These are phyloP conservation scores for Neodiprion pinetum DNA, from an alignment of 1,140 invertebrate genomes.

Conservation along the genomic window DNA sequence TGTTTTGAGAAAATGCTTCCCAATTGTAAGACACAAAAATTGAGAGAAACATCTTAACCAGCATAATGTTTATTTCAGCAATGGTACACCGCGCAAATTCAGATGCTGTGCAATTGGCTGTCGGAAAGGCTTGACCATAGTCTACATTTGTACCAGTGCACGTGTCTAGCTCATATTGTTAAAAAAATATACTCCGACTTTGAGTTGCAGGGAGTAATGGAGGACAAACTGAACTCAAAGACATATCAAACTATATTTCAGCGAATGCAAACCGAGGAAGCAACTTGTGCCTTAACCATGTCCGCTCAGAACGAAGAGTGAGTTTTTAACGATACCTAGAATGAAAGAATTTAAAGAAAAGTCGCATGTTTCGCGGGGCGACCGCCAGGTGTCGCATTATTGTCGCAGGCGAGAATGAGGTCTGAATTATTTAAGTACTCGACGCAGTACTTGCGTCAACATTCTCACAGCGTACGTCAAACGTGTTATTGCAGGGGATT, in stretches of 20 bases:
- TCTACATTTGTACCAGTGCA: constrained; percentile 96
- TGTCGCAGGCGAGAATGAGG: not conserved
- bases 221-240: constrained; percentile 97
- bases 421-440: not conserved
- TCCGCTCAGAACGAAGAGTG: constrained; percentile 74
- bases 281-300: constrained; percentile 88
- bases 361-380: not conserved
- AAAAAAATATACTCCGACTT: constrained; percentile 99
- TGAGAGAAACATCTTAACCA: not conserved
- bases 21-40: not conserved
- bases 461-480: not conserved
- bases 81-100: constrained; percentile 96
- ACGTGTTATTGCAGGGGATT: constrained; percentile 43
- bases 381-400: not conserved
- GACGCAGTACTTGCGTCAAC: too few relatives aligned
- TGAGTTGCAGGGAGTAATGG: constrained; percentile 97
- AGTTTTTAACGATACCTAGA: constrained; percentile 25
- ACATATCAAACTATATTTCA: constrained; percentile 92
- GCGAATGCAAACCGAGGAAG: constrained; percentile 96
- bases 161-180: constrained; percentile 94
- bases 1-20: not conserved
- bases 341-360: too few relatives aligned
- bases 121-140: constrained; percentile 92
- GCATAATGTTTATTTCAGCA: constrained; percentile 64
- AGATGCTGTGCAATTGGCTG: constrained; percentile 94